These are phyloP conservation scores for Scaptomyza reducta DNA, from an alignment of 2,888 invertebrate genomes.

Conservation along the genomic window DNA sequence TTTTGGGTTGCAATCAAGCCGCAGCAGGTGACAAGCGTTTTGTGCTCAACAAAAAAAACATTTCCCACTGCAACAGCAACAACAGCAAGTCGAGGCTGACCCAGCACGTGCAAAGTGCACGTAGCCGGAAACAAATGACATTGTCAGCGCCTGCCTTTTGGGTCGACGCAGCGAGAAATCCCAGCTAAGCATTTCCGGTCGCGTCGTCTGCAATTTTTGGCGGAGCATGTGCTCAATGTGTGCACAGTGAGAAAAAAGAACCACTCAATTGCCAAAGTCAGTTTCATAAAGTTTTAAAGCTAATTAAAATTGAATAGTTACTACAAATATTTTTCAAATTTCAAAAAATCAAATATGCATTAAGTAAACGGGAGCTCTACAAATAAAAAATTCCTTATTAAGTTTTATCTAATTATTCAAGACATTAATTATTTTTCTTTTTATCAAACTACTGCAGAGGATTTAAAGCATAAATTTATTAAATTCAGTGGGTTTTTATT, in stretches of 20 bases:
- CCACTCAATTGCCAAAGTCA: too few relatives aligned
- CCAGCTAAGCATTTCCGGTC: slow-evolving; percentile 75
- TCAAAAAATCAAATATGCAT: too few relatives aligned
- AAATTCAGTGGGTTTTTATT: too few relatives aligned
- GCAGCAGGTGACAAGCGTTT: slow-evolving; percentile 43
- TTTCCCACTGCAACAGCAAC: slow-evolving; percentile 6
- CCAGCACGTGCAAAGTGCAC: slow-evolving; percentile 71
- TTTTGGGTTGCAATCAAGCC: slow-evolving; percentile 26
- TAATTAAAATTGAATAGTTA: too few relatives aligned
- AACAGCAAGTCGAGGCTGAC: slow-evolving; percentile 18
- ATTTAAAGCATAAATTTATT: too few relatives aligned
- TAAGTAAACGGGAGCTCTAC: too few relatives aligned
- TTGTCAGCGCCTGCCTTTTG: slow-evolving; percentile 62
- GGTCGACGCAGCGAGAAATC: slow-evolving; percentile 58
- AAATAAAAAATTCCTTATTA: too few relatives aligned
- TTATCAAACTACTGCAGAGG: too few relatives aligned
- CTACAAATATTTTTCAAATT: too few relatives aligned
- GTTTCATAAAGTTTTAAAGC: too few relatives aligned
- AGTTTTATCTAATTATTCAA: too few relatives aligned
- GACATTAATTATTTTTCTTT: too few relatives aligned
- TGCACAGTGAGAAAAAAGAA: not conserved
- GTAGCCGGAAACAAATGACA: slow-evolving; percentile 76
- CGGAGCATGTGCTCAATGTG: slow-evolving; percentile 26
- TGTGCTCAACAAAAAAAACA: not conserved
- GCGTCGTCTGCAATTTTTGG: slow-evolving; percentile 48